Conservation (phyloP, 2,113 vertebrate genomes). For the Willisornis vidua region DNA sequence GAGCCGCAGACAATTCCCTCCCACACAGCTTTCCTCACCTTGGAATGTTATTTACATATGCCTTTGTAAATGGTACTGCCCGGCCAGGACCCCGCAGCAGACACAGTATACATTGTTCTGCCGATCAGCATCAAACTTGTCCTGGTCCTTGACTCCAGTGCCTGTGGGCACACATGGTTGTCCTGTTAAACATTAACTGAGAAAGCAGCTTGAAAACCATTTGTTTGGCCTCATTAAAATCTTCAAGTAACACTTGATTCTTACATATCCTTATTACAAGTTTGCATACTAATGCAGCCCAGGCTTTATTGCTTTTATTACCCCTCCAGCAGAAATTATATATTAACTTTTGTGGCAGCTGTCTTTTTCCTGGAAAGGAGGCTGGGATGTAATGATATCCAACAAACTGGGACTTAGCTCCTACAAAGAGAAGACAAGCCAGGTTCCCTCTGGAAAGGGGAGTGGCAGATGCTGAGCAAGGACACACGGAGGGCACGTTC, state of each 20-base stretch:
- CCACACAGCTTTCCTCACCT: fast-evolving
- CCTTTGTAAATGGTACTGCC: neutral
- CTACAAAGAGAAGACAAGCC: neutral
- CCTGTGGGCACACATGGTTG: neutral
- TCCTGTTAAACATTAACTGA: neutral
- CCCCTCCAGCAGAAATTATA: neutral
- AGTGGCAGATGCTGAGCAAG: neutral
- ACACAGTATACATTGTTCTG: neutral
- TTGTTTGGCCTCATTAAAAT: neutral
- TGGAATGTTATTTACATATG: fast-evolving
- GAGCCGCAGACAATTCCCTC: neutral
- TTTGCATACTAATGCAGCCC: neutral
- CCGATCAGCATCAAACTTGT: neutral
- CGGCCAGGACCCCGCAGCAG: neutral
- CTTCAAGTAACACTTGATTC: neutral
- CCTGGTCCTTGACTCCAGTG: neutral
- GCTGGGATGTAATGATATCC: neutral
- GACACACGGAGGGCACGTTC: fast-evolving
- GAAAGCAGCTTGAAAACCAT: neutral
- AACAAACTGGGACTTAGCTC: neutral
- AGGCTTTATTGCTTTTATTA: neutral
- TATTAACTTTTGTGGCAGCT: neutral
- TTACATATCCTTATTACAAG: neutral
- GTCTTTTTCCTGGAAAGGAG: neutral
- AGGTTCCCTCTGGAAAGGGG: neutral